Conservation (phyloP, 2,797 vertebrate genomes). For the Carapus acus region DNA sequence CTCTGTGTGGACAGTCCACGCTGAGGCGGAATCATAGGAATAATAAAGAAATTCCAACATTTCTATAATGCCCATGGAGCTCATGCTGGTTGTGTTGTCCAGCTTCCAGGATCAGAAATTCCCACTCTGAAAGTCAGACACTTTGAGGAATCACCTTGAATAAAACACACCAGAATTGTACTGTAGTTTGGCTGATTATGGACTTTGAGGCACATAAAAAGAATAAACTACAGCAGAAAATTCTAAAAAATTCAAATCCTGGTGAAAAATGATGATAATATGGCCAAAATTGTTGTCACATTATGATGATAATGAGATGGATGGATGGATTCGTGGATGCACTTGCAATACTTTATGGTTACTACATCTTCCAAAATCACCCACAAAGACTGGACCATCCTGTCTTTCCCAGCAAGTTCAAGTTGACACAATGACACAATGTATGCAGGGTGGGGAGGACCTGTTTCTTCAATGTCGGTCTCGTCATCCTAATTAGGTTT, state of each 20-base stretch:
- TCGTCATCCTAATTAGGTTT: slow-evolving; percentile 29
- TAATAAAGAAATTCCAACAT: slow-evolving; percentile 24
- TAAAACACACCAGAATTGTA: slow-evolving; percentile 34
- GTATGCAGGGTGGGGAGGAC: slow-evolving; percentile 19
- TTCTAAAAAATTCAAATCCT: slow-evolving; percentile 5
- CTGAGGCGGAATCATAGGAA: slow-evolving; percentile 58
- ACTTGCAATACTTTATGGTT: no score
- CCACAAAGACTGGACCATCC: no score
- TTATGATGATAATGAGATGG: no score
- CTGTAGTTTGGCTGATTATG: slow-evolving; percentile 16
- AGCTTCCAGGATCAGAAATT: slow-evolving; percentile 42
- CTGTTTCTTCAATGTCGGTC: slow-evolving; percentile 47
- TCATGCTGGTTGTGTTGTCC: slow-evolving; percentile 39
- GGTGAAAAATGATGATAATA: no score
- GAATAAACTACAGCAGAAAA: slow-evolving; percentile 15
- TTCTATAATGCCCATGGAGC: slow-evolving; percentile 37
- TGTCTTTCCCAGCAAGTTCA: slow-evolving; percentile 45
- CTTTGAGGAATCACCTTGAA: slow-evolving; percentile 51
- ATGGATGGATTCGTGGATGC: no score
- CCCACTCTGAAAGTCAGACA: slow-evolving; percentile 46
- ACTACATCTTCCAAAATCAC: no score
- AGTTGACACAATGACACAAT: slow-evolving; percentile 36
- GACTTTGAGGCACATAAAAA: slow-evolving; percentile 23
- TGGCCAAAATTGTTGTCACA: no score
- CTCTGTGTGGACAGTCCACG: slow-evolving; percentile 48